A percentile compares a stretch with the other conserved stretches of the same genome.
phyloP scores from a whole-genome alignment of 1,140 invertebrate genomes.

The Brachionus sp. region DNA sequence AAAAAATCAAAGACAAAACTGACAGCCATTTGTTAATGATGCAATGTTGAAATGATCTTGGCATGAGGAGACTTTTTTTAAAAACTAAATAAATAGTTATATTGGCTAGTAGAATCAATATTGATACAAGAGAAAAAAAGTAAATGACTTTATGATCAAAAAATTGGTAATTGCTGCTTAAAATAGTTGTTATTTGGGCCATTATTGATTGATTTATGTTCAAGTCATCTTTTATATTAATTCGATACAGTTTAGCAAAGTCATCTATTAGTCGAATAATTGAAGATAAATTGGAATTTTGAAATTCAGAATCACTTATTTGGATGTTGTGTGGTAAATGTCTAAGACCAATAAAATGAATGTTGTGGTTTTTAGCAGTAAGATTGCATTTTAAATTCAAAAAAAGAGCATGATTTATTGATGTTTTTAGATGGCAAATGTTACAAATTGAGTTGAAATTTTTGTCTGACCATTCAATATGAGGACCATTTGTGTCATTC shows the following conservation, averaged over 20 bases:
- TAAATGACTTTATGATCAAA: slow-evolving; percentile 17
- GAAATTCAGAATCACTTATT: neutral
- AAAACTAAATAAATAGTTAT: neutral
- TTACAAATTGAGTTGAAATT: neutral
- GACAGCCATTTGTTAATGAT: slow-evolving; percentile 26
- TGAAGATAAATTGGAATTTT: neutral
- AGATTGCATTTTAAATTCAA: neutral
- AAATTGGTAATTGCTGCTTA: neutral
- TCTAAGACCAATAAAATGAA: slow-evolving; percentile 23
- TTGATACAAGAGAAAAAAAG: neutral
- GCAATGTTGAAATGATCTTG: slow-evolving; percentile 1
- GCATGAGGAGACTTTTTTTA: neutral
- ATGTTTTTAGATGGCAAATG: neutral
- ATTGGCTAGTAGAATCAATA: neutral
- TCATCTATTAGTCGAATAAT: neutral
- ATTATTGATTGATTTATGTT: neutral
- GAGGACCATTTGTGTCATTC: neutral
- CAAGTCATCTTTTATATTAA: slow-evolving; percentile 13
- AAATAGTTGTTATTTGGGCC: neutral
- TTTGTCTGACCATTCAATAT: slow-evolving; percentile 1
- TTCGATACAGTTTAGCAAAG: neutral
- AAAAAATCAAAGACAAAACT: slow-evolving; percentile 7
- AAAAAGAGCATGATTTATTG: neutral
- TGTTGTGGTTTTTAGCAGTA: neutral
- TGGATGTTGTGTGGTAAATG: neutral